phyloP scores from a whole-genome alignment of 1,140 invertebrate species.

The Sitophilus oryzae region DNA sequence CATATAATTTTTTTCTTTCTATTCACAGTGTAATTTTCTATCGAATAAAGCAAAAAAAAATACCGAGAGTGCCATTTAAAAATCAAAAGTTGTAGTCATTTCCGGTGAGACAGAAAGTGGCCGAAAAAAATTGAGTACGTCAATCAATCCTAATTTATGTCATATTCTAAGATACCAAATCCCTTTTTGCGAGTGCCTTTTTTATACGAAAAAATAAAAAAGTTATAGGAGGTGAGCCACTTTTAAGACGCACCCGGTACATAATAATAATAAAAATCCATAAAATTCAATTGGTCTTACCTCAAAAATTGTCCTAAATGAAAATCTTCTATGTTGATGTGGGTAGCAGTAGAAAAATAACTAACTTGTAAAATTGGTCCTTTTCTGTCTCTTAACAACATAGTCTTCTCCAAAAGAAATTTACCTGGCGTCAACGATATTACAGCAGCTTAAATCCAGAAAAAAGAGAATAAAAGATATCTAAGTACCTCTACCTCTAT shows the following conservation, averaged over 20 bases:
- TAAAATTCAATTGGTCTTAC: constrained; percentile 12
- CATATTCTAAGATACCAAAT: too few species aligned
- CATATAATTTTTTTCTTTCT: too few species aligned
- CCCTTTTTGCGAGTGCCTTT: too few species aligned
- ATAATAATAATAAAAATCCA: constrained; percentile 4
- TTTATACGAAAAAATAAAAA: too few species aligned
- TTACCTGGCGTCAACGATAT: constrained; percentile 31
- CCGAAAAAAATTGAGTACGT: too few species aligned
- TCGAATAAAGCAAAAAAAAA: background rate
- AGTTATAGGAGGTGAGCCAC: too few species aligned
- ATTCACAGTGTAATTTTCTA: background rate
- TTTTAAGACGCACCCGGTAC: too few species aligned
- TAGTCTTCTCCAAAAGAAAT: constrained; percentile 28
- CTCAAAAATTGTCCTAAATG: constrained; percentile 32
- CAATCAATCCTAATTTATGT: too few species aligned
- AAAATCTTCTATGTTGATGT: constrained; percentile 34
- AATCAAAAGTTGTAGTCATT: too few species aligned
- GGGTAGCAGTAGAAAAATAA: constrained; percentile 27
- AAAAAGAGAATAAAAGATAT: too few species aligned
- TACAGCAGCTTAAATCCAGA: constrained; percentile 26
- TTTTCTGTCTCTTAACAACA: constrained; percentile 32
- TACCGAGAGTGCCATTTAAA: too few species aligned
- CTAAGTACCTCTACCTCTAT: background rate
- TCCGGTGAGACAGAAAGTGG: too few species aligned
- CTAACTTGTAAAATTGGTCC: constrained; percentile 35